Evolutionary conservation across 1,140 invertebrate species (phyloP), one percentile per base, ranked within the genome.

Genomic region (Drosophila jambulina): DNA sequence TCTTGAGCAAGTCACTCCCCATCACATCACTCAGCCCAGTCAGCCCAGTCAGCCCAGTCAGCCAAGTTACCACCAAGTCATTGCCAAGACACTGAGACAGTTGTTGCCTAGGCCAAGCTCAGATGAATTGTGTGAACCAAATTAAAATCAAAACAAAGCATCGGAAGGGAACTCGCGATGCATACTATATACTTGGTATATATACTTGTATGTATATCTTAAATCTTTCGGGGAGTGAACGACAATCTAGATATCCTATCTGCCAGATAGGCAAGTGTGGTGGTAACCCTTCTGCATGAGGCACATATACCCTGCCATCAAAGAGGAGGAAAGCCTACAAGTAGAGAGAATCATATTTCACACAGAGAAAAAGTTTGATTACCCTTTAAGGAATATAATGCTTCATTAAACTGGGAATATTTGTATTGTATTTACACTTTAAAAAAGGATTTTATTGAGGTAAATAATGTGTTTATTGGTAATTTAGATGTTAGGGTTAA

Each of bases 101-200:
- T 86, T 71, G 78, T 85, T 76, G 80, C 84, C 84, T 88, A 78
- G 81, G 67, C 72, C 81, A 79, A 82, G 85, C 78, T 80, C 86
- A 90, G 84, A 90, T 90, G 81, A 90, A 90, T 90, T 90, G 85
- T 90, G 85, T 90, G 85, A 90, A 90, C 81, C 54, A 79, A 88
- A 84, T 90, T 78, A 75, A 87, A 81, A 85, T 67, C 78, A 70
- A 85, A 85, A 81, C 74, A 78, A 78, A 87, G 79, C 84, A 64
- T 81, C 38, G 58, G 34, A 25, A 59, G 36, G 57, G 25, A 23
- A 49, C 25, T 29, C 0, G 15, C 2, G 1, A 15, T 43, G 25
- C 3, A 34, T 45, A 19, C 15, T 15, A 64, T 59, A 42, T 64
- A 38, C 46, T 4, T 27, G 1, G 23, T 27, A n/a, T 32, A 21